Percentiles rank a stretch among this genome's conserved stretches.
Conservation (phyloP, 2,888 invertebrate genomes). For the Nephrotoma appendiculata region DNA sequence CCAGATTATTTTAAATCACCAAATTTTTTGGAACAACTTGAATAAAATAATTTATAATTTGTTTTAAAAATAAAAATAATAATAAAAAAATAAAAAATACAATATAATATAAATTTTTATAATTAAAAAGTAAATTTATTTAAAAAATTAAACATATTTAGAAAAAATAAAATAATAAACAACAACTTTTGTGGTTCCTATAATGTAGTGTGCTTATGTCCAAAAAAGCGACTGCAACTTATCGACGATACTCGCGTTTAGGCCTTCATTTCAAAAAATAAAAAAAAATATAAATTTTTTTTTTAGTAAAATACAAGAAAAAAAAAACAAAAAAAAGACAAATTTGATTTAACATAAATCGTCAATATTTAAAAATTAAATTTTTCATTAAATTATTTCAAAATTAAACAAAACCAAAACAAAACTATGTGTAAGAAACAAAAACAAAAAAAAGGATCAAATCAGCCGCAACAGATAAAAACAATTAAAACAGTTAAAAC, state of each 20-base stretch:
- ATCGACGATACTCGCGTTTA: constrained; percentile 52
- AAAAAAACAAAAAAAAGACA: constrained; percentile 16
- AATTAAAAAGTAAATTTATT: constrained; percentile 11
- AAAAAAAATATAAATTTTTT: constrained; percentile 26
- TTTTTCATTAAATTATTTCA: constrained; percentile 2
- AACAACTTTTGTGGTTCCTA: constrained; percentile 23
- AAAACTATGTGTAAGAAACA: constrained; percentile 9
- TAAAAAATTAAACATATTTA: constrained; percentile 13
- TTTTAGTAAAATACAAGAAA: constrained; percentile 16
- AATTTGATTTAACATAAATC: constrained; percentile 9
- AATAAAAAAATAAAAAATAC: constrained; percentile 10
- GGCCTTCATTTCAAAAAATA: constrained; percentile 48
- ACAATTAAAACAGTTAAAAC: constrained; percentile 8
- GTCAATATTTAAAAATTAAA: constrained; percentile 3
- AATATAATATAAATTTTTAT: constrained; percentile 12
- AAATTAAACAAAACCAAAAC: constrained; percentile 12
- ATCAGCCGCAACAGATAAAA: constrained; percentile 7
- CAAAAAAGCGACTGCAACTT: constrained; percentile 35
- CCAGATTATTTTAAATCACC: constrained; percentile 99
- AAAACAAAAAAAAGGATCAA: constrained; percentile 9
- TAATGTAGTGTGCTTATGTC: constrained; percentile 23
- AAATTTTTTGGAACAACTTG: constrained; percentile 97
- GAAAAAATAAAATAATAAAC: constrained; percentile 12
- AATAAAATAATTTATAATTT: constrained; percentile 36
- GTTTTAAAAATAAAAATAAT: constrained; percentile 4